Evolutionary conservation across 1,140 invertebrate species (phyloP).

Genomic region (Apis mellifera): DNA sequence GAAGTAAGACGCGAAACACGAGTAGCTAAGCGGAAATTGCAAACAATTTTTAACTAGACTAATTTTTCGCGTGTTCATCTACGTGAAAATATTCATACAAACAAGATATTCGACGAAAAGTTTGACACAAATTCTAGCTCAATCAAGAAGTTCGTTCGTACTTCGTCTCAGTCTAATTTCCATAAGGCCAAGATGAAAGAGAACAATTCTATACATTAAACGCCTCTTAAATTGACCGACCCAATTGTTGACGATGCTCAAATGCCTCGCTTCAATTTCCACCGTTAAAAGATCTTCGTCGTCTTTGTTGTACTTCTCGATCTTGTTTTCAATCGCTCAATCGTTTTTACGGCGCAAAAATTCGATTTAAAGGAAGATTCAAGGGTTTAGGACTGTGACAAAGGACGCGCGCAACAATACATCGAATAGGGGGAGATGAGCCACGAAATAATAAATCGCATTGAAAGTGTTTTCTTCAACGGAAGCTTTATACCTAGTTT

Average conservation of each 20-base stretch:
- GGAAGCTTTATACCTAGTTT: not conserved
- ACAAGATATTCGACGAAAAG: not conserved
- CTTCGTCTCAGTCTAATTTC: slow-evolving; percentile 11
- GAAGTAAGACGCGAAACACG: slow-evolving; percentile 1
- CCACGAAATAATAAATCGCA: not conserved
- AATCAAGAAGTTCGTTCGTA: no score
- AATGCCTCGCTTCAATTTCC: not conserved
- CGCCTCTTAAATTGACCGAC: slow-evolving; percentile 12
- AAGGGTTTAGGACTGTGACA: not conserved
- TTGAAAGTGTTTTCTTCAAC: not conserved
- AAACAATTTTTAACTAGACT: not conserved
- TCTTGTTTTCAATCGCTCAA: not conserved
- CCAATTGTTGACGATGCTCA: not conserved
- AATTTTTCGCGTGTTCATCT: not conserved
- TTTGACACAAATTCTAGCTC: no score
- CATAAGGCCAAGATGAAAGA: not conserved
- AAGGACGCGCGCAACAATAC: not conserved
- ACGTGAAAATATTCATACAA: not conserved
- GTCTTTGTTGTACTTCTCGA: not conserved
- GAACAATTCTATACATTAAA: not conserved
- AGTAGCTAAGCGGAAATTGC: slow-evolving; percentile 33
- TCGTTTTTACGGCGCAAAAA: not conserved
- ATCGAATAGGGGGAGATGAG: not conserved
- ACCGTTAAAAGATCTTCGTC: not conserved
- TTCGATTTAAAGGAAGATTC: not conserved